Percentiles rank a stretch among this genome's conserved stretches.
These are phyloP conservation scores for Papilio protenor DNA, from an alignment of 2,888 invertebrate genomes.

Conservation along the genomic window DNA sequence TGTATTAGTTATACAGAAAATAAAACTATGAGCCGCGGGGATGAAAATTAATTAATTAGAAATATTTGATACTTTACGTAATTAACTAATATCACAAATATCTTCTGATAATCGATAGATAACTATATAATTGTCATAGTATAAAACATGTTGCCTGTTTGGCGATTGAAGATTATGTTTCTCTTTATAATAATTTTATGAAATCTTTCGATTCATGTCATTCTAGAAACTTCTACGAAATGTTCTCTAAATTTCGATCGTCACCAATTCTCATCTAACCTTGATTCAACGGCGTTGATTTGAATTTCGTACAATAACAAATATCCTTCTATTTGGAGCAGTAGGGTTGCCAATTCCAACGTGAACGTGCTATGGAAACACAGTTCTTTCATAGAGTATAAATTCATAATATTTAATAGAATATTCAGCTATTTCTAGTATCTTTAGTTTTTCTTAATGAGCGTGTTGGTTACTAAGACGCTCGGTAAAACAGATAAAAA, in stretches of 20 bases:
- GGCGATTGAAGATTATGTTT: background rate
- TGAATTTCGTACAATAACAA: constrained; percentile 70
- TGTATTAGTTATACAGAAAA: background rate
- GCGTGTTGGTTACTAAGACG: constrained; percentile 37
- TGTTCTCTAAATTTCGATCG: constrained; percentile 2
- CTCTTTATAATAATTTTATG: background rate
- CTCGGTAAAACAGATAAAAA: constrained; percentile 35
- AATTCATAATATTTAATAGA: constrained; percentile 30
- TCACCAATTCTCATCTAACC: constrained; percentile 68
- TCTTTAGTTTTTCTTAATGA: constrained; percentile 39
- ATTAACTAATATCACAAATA: background rate
- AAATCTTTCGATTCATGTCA: background rate
- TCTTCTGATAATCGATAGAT: no score
- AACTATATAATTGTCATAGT: no score
- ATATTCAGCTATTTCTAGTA: constrained; percentile 23
- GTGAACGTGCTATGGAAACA: constrained; percentile 25
- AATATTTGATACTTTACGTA: background rate
- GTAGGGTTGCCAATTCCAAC: constrained; percentile 58
- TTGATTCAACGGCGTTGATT: constrained; percentile 73
- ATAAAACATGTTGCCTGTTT: no score
- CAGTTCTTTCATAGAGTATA: constrained; percentile 24
- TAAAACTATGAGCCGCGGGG: background rate
- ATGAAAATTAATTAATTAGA: background rate
- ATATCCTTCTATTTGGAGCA: constrained; percentile 65
- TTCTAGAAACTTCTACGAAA: background rate